Evolutionary conservation across 1,140 invertebrate species (phyloP), one percentile per base, ranked within the genome.

Genomic region (Pararge aegeria): DNA sequence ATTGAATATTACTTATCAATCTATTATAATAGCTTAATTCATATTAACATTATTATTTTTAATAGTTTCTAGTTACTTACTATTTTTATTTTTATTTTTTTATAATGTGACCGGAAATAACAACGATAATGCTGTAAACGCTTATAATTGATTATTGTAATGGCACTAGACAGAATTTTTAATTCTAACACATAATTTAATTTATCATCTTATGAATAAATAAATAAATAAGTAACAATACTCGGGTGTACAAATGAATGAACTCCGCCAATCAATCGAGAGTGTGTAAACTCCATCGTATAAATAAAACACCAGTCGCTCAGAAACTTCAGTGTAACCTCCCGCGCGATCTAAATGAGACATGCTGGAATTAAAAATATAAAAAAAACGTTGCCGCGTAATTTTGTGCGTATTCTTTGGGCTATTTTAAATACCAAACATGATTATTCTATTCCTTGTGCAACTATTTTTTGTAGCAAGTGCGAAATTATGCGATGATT

Each of bases 401-500:
- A 53, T 19, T 7, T 9, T 30, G 2, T 52, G 13, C 40, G 1
- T 12, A 52, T 18, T 6, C 5, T 15, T 24, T 19, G 30, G 30
- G 30, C 27, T 52, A 34, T 24, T 52, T 52, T 5, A 10, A 53
- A 38, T 7, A 15, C 20, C 6, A 61, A 76, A 72, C 21, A 82
- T 78, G 73, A 58, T 67, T 46, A 15, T 58, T 27, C 18, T 73
- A 50, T 60, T 77, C 63, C 64, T 77, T 57, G 53, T 70, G 18
- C 12, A 48, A 55, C 61, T 64, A 27, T 27, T 70, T 15, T 55
- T 62, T 20, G 54, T 54, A 57, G 66, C 55, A 16, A 68, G 37
- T 16, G 71, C 68, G 30, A 70, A 80, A 48, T 69, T 76, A 12
- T 83, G 80, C 19, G 48, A 55, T 4, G 75, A 79, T n/a, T 51